Percentiles rank a stretch among this genome's conserved stretches.
These are phyloP conservation scores for Ictidomys tridecemlineatus DNA, from an alignment of 2,113 vertebrate genomes.

Conservation along the genomic window DNA sequence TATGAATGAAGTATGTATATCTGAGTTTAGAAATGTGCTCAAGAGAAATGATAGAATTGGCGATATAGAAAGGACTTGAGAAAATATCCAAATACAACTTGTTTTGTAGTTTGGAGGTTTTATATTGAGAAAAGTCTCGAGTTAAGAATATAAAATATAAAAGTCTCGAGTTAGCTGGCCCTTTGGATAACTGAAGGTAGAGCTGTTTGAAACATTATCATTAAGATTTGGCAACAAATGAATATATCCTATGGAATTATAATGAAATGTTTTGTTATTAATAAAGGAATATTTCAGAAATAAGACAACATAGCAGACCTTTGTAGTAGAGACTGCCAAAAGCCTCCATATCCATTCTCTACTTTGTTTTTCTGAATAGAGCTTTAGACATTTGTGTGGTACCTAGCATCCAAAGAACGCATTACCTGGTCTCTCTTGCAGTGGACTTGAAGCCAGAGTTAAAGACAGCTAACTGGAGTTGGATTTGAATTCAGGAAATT, in stretches of 20 bases:
- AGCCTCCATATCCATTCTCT: not conserved
- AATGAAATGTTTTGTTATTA: not conserved
- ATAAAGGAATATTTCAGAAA: not conserved
- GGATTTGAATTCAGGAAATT: too few species aligned
- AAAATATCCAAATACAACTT: not conserved
- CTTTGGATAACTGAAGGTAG: not conserved
- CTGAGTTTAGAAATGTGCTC: not conserved
- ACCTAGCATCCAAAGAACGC: not conserved
- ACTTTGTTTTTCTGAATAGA: not conserved
- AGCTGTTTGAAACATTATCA: not conserved
- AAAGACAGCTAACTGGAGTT: too few species aligned
- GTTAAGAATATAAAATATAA: too few species aligned
- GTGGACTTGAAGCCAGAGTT: not conserved
- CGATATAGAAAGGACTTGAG: not conserved
- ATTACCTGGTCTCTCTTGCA: not conserved
- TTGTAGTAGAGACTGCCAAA: not conserved
- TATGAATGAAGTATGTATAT: not conserved
- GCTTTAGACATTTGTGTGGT: not conserved
- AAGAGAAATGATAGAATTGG: not conserved
- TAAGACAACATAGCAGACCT: not conserved
- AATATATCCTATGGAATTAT: not conserved
- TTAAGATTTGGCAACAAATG: not conserved
- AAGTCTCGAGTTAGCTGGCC: not conserved
- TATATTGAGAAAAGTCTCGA: not conserved
- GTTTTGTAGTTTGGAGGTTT: not conserved